Evolutionary conservation across 2,113 vertebrate genomes (phyloP), one percentile per base, ranked within the genome.

Genomic region (Boleophthalmus pectinirostris): DNA sequence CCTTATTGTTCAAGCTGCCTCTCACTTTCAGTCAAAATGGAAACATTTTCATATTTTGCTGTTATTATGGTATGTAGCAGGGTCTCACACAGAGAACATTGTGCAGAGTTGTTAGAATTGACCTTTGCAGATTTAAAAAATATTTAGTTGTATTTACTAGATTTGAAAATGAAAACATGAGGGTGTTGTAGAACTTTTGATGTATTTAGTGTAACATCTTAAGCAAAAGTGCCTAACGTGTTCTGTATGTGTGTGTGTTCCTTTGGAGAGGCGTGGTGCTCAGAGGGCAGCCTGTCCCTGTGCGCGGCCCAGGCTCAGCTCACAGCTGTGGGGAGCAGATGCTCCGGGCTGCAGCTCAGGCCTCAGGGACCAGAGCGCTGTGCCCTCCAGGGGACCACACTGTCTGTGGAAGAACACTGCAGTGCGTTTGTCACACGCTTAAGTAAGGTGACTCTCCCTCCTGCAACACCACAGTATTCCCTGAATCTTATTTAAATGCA

Each of bases 281-380:
- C 80, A 82, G 87, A 87, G 86, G 84, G 83, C 77, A 83, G 82
- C 82, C 76, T 67, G 77, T 90, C 85, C 85, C 88, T 88, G 83
- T 85, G 85, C 76, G 75, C 73, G 80, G 76, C 57, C 85, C 68
- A 81, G 53, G 73, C 74, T 81, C 80, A 43, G 78, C 73, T 77
- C 88, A 88, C 89, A 92, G 91, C 91, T 91, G 91, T 88, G 84
- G 86, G 76, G 74, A 87, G 87, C 91, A 91, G 89, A 91, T 92
- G 91, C 82, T 89, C 82, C 81, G 86, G 87, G 89, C 89, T 87
- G 80, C 84, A 77, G 77, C 85, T 60, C 75, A 86, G 78, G 84
- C 83, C 90, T 81, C 60, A 60, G 88, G 88, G 85, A 88, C 84
- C 65, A 81, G 72, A 64, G 45, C 77, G 49, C 73, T 87, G 86